Conservation (phyloP, 2,888 invertebrate genomes). For the Coelogynopora nodosa region DNA sequence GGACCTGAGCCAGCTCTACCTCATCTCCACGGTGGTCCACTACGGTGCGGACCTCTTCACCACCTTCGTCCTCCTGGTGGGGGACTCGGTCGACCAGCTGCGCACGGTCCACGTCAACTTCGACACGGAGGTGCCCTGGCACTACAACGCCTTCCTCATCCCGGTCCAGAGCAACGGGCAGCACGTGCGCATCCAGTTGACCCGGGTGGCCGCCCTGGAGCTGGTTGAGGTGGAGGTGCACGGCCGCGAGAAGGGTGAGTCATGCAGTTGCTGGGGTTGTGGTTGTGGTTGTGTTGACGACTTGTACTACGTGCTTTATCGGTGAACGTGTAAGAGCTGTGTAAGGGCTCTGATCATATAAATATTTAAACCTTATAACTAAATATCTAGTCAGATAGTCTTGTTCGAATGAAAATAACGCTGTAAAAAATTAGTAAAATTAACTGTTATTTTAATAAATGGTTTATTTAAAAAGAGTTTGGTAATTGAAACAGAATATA, state of each 20-base stretch:
- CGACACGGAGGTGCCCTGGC: not conserved
- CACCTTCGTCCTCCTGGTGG: not conserved
- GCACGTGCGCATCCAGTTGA: not conserved
- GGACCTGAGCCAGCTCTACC: not conserved
- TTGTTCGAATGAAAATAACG: too few relatives aligned
- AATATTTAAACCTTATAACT: too few relatives aligned
- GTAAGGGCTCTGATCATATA: too few relatives aligned
- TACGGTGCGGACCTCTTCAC: not conserved
- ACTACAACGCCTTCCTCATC: not conserved
- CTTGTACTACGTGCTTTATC: too few relatives aligned
- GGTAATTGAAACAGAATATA: too few relatives aligned
- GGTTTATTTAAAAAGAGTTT: too few relatives aligned
- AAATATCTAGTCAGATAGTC: too few relatives aligned
- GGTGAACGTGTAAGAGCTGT: too few relatives aligned
- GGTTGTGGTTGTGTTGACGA: too few relatives aligned
- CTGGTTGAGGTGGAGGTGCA: not conserved
- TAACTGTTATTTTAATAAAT: too few relatives aligned
- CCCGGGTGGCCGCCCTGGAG: not conserved
- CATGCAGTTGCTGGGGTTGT: too few relatives aligned
- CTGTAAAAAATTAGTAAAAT: too few relatives aligned
- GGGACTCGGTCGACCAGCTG: not conserved
- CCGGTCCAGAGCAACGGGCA: not conserved
- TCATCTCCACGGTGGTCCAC: not conserved
- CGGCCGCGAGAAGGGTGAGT: not conserved
- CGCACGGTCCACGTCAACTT: not conserved